Percentiles rank a stretch among this genome's conserved stretches.
phyloP scores from a whole-genome alignment of 2,113 vertebrate genomes.

The Aptenodytes forsteri region DNA sequence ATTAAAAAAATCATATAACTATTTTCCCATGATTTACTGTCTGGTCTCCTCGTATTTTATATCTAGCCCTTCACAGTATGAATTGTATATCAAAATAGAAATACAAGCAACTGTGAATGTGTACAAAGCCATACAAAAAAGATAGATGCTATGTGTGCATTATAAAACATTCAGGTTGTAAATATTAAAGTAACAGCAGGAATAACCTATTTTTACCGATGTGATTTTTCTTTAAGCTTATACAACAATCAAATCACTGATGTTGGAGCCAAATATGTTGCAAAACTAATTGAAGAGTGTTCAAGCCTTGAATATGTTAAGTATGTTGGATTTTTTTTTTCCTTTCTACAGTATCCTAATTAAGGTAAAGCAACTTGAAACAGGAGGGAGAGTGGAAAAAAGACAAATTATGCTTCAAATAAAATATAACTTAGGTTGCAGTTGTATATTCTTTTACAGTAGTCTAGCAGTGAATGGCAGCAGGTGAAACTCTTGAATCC shows the following conservation, averaged over 20 bases:
- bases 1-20: neutral
- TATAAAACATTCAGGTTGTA: conserved; percentile 4
- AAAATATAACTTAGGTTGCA: neutral
- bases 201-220: conserved; percentile 25
- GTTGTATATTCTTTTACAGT: neutral
- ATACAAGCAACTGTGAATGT: neutral
- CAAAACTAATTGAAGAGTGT: conserved; percentile 88
- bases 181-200: neutral
- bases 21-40: neutral
- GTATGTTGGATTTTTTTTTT: conserved; percentile 72
- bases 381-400: neutral
- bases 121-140: neutral
- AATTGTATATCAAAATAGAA: conserved; percentile 15
- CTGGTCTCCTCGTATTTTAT: neutral
- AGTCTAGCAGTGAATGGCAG: neutral
- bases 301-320: conserved; percentile 83
- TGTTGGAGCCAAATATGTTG: conserved; percentile 83
- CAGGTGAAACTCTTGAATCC: neutral
- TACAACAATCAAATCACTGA: conserved; percentile 95
- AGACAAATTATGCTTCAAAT: neutral
- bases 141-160: neutral
- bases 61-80: neutral
- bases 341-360: neutral
- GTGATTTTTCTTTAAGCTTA: conserved; percentile 78
- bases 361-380: neutral